A percentile compares a stretch with the other conserved stretches of the same genome.
Evolutionary conservation across 1,140 invertebrate species (phyloP).

Genomic region (Caerostris darwini): DNA sequence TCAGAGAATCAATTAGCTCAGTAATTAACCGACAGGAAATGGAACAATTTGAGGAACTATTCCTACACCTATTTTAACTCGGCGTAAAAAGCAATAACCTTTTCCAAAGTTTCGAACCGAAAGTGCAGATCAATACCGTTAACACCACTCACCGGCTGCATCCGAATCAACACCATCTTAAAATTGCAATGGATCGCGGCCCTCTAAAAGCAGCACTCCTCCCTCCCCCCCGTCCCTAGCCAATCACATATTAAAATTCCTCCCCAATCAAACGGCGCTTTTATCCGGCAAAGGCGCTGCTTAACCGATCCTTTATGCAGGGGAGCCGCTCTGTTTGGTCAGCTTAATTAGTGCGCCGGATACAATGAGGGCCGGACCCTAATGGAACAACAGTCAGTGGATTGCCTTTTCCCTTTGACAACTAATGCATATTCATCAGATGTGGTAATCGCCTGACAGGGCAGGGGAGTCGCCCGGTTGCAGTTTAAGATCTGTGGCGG

Average conservation of each 20-base stretch:
- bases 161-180: not conserved
- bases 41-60: too few relatives aligned
- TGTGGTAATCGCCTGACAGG: conserved; percentile 9
- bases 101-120: not conserved
- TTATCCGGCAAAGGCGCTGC: not conserved
- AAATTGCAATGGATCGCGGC: not conserved
- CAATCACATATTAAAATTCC: conserved; percentile 25
- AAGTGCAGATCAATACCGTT: not conserved
- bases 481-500: conserved; percentile 30
- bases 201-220: not conserved
- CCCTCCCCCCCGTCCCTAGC: not conserved
- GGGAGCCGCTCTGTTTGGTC: conserved; percentile 54
- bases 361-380: conserved; percentile 36
- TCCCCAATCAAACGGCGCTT: conserved; percentile 69
- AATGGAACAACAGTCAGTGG: conserved; percentile 56
- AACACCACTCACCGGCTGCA: not conserved
- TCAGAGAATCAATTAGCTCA: too few relatives aligned
- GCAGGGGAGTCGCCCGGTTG: not conserved
- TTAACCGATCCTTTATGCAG: conserved; percentile 45
- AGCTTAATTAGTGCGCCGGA: conserved; percentile 38
- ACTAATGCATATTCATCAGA: conserved; percentile 64
- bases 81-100: too few relatives aligned
- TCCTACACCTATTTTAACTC: too few relatives aligned
- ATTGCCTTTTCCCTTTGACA: conserved; percentile 44
- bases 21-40: too few relatives aligned